A percentile compares a stretch with the other conserved stretches of the same genome.
phyloP scores from a whole-genome alignment of 2,113 vertebrate genomes.

The Hemicordylus capensis region DNA sequence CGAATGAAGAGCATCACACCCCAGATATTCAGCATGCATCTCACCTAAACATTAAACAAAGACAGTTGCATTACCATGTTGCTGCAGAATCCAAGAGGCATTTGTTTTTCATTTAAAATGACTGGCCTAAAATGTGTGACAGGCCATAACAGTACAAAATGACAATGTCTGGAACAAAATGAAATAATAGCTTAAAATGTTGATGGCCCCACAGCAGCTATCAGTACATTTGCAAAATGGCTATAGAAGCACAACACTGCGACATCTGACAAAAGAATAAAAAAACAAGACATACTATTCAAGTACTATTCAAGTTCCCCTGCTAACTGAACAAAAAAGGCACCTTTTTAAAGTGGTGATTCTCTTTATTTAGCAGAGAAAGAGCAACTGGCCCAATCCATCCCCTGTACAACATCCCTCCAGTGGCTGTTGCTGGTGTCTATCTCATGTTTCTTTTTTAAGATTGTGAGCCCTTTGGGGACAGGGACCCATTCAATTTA shows the following conservation, averaged over 20 bases:
- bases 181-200: not conserved
- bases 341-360: too few species aligned
- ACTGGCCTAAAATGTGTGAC: not conserved
- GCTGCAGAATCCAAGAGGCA: not conserved
- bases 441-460: too few species aligned
- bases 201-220: not conserved
- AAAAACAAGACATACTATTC: not conserved
- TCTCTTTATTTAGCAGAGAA: too few species aligned
- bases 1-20: slow-evolving; percentile 99
- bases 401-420: too few species aligned
- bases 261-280: not conserved
- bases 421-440: too few species aligned
- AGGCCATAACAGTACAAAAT: not conserved
- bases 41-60: slow-evolving; percentile 81
- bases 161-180: not conserved
- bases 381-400: too few species aligned
- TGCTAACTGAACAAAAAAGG: too few species aligned
- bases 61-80: slow-evolving; percentile 18
- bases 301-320: not conserved
- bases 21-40: slow-evolving; percentile 99
- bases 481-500: too few species aligned
- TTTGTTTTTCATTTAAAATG: not conserved
- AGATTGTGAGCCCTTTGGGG: too few species aligned
- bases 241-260: not conserved
- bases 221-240: not conserved